Conservation (phyloP, 2,888 invertebrate genomes). For the Heliconius erato region DNA sequence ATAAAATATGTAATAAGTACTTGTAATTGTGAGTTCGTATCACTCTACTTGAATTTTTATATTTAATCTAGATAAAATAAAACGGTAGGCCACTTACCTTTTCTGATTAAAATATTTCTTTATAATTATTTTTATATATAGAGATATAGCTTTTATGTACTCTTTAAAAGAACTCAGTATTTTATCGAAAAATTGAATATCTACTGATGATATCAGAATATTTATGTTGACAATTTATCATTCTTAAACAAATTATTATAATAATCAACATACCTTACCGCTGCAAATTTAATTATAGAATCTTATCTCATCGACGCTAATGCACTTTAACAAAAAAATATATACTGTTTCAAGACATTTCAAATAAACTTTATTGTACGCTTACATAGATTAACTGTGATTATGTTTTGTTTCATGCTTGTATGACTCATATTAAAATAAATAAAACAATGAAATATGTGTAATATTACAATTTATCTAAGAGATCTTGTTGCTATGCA, state of each 20-base stretch:
- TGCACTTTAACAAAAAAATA: neutral
- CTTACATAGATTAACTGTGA: no score
- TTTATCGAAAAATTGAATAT: neutral
- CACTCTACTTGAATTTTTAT: neutral
- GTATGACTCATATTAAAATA: no score
- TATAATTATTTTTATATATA: no score
- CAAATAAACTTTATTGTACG: neutral
- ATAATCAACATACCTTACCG: neutral
- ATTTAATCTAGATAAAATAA: neutral
- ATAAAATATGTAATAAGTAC: neutral
- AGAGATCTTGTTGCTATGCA: no score
- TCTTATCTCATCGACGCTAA: neutral
- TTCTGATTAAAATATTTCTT: no score
- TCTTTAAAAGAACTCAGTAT: no score
- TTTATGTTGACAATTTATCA: neutral
- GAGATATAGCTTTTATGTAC: no score
- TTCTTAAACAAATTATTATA: slow-evolving; percentile 1
- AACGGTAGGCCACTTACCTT: neutral
- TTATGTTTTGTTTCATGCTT: no score
- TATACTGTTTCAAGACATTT: neutral
- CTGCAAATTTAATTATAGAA: neutral
- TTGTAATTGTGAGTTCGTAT: neutral
- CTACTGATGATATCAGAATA: neutral
- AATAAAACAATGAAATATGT: no score
- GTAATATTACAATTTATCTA: no score